Evolutionary conservation across 1,140 invertebrate genomes (phyloP).

Genomic region (Cotesia vestalis): DNA sequence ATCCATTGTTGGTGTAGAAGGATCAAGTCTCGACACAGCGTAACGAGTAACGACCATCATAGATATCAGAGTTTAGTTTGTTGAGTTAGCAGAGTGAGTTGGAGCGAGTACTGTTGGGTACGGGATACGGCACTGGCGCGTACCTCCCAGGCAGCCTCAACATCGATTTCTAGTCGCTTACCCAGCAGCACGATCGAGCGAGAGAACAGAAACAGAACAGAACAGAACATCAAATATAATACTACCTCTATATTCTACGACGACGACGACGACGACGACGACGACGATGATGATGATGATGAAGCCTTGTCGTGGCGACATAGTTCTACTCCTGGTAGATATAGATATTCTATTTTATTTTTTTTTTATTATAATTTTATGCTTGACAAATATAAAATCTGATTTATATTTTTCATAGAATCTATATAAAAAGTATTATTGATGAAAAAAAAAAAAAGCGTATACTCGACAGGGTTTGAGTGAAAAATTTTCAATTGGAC

Average conservation of each 20-base stretch:
- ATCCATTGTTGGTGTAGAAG: no score
- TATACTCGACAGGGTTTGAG: not conserved
- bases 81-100: not conserved
- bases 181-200: conserved; percentile 53
- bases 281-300: no score
- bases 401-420: conserved; percentile 37
- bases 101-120: not conserved
- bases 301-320: no score
- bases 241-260: not conserved
- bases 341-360: no score
- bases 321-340: no score
- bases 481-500: conserved; percentile 11
- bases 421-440: not conserved
- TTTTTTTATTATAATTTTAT: no score
- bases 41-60: no score
- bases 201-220: conserved; percentile 42
- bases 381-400: conserved; percentile 2
- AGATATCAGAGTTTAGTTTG: no score
- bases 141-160: conserved; percentile 49
- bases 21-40: no score
- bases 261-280: no score
- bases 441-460: not conserved
- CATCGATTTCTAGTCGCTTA: conserved; percentile 63
- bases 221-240: no score
- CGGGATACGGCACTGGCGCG: conserved; percentile 38